Percentiles rank a stretch among this genome's conserved stretches.
Evolutionary conservation across 2,113 vertebrate genomes (phyloP).

Genomic region (Chaenocephalus aceratus): DNA sequence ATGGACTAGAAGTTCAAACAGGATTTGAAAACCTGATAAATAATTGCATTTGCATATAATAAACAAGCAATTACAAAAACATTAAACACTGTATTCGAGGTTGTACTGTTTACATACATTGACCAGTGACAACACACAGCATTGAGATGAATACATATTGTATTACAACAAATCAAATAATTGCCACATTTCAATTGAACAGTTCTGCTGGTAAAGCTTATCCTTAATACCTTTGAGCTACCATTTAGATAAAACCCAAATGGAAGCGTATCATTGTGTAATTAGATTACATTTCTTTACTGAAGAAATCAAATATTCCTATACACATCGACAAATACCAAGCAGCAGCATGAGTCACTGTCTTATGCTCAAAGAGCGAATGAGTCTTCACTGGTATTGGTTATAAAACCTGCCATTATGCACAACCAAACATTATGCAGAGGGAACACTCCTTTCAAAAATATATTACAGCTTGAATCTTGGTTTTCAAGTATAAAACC

Average conservation of each 20-base stretch:
- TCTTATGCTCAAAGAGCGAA: conserved; percentile 10
- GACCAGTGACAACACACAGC: background rate
- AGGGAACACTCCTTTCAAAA: background rate
- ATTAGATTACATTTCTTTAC: conserved; percentile 13
- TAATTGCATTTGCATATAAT: conserved; percentile 23
- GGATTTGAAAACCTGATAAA: conserved; percentile 2
- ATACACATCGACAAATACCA: background rate
- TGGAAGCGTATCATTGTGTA: background rate
- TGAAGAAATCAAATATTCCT: background rate
- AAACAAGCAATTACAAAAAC: background rate
- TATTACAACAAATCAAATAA: background rate
- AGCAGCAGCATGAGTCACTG: background rate
- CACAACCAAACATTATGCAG: background rate
- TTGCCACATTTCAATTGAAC: background rate
- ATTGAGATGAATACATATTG: background rate
- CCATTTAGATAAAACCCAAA: background rate
- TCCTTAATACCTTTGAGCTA: background rate
- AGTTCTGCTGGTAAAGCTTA: background rate
- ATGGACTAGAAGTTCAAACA: conserved; percentile 5
- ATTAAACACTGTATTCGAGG: background rate
- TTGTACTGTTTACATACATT: background rate
- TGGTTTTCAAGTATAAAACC: background rate
- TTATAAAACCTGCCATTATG: background rate
- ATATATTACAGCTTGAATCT: background rate
- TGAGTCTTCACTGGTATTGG: background rate